Base-by-base conservation (phyloP, 1,140 invertebrate species). In the Lasaia peninsularis region DNA sequence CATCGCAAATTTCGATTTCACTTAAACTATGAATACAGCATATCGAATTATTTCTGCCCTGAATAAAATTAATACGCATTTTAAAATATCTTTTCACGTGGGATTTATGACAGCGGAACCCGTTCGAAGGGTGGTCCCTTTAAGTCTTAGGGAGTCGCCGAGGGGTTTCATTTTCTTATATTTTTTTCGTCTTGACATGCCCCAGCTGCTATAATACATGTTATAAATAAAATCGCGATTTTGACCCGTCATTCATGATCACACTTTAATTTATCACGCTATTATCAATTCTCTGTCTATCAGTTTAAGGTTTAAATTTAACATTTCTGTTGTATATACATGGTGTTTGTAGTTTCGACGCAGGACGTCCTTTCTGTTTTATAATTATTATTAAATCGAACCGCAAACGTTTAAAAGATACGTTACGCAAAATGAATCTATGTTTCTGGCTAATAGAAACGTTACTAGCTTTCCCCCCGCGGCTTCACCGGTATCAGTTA, bases 221-320 rank as follows among this genome's bases (percentile, higher is more conserved):
- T 86, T 84, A 86, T 86, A 86, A 88, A 88, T 86, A 88, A 88
- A 85, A 86, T 88, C 78, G 81, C 80, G 80, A 86, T 86, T 88
- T 80, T 81, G 85, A 86, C 82, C 82, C 80, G 84, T 87, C 84
- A 84, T 75, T 73, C 80, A 71, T 67, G 68, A 63, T 52, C 54
- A 57, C 54, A 60, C 56, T 67, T 28, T 4, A 21, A 44, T 69
- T 67, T 64, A 65, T 58, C 56, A 52, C 50, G 40, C 28, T 52
- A 20, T 56, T 56, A 44, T 20, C 35, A 20, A 50, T 6, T 58
- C 31, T 55, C 14, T 21, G 11, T 2, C 6, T n/a, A 28, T 14
- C 10, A 1, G 1, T 20, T 10, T 28, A 24, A 12, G 53, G n/a
- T 11, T 40, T 40, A 14, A 14, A 31, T 16, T 55, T 44, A 3